Conservation (phyloP, 1,140 invertebrate genomes). For the Cotesia typhae region DNA sequence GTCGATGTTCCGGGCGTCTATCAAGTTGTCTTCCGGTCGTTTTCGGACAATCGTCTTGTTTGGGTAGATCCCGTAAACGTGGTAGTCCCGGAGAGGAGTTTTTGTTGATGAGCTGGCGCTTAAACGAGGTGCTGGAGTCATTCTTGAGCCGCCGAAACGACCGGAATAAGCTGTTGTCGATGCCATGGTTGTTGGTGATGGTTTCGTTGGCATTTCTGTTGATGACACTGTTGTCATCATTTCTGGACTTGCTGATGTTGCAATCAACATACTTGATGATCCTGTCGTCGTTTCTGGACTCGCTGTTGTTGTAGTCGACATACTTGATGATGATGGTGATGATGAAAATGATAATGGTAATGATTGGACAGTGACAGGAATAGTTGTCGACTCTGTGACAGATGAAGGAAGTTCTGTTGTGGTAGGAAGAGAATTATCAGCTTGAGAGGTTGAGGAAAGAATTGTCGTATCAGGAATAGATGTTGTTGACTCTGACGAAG, state of each 20-base stretch:
- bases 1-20: conserved; percentile 72
- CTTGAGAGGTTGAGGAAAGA: conserved; percentile 30
- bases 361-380: conserved; percentile 53
- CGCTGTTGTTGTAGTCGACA: conserved; percentile 44
- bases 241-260: conserved; percentile 46
- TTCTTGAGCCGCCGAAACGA: conserved; percentile 56
- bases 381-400: conserved; percentile 9
- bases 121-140: conserved; percentile 58
- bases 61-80: conserved; percentile 75
- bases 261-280: conserved; percentile 34
- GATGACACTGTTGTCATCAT: conserved; percentile 50
- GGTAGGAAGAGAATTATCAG: not conserved
- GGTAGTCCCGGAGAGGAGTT: conserved; percentile 72
- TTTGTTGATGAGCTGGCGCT: conserved; percentile 57
- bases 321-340: conserved; percentile 18
- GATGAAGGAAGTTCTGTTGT: conserved; percentile 18
- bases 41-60: conserved; percentile 80
- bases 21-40: conserved; percentile 72
- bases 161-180: conserved; percentile 53
- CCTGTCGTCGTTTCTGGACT: conserved; percentile 43
- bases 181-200: conserved; percentile 52
- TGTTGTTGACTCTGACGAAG: conserved; percentile 16
- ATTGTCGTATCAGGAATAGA: conserved; percentile 22
- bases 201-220: conserved; percentile 31
- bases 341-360: conserved; percentile 59